These are phyloP conservation scores for Sparidentex hasta DNA, from an alignment of 2,797 vertebrate genomes.

Conservation along the genomic window DNA sequence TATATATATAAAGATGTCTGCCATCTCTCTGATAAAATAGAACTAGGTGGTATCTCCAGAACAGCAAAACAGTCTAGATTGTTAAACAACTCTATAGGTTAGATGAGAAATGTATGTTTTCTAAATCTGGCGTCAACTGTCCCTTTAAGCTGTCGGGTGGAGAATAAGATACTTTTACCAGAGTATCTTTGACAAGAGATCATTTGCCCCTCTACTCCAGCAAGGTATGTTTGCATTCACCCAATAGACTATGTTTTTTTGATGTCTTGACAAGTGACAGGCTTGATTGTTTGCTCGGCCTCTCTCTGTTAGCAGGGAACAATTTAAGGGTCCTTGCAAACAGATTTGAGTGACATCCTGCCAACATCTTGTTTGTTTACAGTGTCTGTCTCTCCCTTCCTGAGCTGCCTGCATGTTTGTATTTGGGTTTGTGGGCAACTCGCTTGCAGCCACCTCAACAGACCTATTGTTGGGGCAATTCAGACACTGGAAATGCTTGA, in stretches of 20 bases:
- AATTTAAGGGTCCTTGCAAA: constrained; percentile 62
- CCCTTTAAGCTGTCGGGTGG: too few species aligned
- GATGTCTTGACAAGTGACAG: constrained; percentile 22
- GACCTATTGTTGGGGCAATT: constrained; percentile 75
- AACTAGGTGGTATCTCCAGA: too few species aligned
- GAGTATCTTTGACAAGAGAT: too few species aligned
- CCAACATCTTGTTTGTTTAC: constrained; percentile 81
- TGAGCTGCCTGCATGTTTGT: constrained; percentile 74
- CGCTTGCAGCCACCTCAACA: constrained; percentile 65
- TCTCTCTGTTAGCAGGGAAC: constrained; percentile 53
- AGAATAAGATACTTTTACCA: too few species aligned
- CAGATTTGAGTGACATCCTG: constrained; percentile 77
- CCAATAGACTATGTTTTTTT: background rate
- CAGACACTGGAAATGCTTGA: constrained; percentile 77
- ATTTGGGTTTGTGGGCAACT: constrained; percentile 75
- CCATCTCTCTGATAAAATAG: too few species aligned
- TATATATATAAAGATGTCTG: too few species aligned
- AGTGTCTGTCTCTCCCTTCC: constrained; percentile 59
- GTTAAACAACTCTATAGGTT: too few species aligned
- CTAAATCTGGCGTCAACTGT: too few species aligned
- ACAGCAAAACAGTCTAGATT: too few species aligned
- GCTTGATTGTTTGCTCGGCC: constrained; percentile 58
- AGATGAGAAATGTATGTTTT: too few species aligned
- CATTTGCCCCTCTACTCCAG: too few species aligned
- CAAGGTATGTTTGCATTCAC: background rate